Evolutionary conservation across 2,888 invertebrate genomes (phyloP).

Genomic region (Tetranychus piercei): DNA sequence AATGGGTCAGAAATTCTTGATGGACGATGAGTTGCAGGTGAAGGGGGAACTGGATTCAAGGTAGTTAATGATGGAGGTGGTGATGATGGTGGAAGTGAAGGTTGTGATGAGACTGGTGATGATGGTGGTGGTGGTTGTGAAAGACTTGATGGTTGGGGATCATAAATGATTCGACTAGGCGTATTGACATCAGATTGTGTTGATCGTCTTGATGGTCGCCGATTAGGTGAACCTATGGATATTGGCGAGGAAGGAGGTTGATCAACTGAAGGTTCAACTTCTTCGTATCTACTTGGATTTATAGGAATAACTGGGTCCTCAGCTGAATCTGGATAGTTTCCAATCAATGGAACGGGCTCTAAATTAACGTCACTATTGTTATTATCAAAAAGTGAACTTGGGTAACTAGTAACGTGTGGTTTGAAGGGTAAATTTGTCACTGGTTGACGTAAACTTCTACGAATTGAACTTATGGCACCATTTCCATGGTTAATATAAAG

Average conservation of each 20-base stretch:
- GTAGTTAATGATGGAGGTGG: background rate
- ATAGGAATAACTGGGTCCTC: background rate
- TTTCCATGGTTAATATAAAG: constrained; percentile 18
- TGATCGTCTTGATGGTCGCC: background rate
- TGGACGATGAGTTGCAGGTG: background rate
- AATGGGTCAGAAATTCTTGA: background rate
- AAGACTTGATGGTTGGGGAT: background rate
- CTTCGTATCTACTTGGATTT: constrained; percentile 6
- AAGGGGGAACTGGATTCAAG: background rate
- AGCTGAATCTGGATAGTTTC: background rate
- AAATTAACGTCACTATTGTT: background rate
- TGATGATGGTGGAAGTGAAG: background rate
- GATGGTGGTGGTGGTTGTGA: background rate
- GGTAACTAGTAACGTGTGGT: constrained; percentile 12
- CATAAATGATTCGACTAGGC: background rate
- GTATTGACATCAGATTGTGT: background rate
- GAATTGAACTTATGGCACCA: constrained; percentile 18
- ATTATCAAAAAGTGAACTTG: constrained; percentile 14
- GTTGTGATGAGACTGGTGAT: background rate
- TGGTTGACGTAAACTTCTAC: constrained; percentile 12
- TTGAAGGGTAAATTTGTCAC: background rate
- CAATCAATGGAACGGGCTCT: background rate
- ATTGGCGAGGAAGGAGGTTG: background rate
- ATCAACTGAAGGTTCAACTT: background rate
- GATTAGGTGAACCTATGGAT: background rate